Percentiles rank a stretch among this genome's conserved stretches.
Conservation (phyloP, 2,113 vertebrate genomes). For the Phyllostomus hastatus region DNA sequence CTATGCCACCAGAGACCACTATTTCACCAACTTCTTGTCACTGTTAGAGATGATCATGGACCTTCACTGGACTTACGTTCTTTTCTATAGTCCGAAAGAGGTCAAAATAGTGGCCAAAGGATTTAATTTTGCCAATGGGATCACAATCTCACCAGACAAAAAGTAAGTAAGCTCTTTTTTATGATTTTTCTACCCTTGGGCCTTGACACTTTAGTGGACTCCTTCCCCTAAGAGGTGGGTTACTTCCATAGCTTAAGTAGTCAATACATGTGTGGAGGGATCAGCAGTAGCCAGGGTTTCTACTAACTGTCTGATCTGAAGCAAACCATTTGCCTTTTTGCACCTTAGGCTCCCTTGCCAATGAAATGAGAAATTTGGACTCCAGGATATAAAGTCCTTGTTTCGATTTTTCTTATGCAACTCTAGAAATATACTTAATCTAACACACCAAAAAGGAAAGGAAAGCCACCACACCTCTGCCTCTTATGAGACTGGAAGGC, state of each 20-base stretch:
- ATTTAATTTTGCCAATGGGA: slow-evolving; percentile 89
- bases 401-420: background rate
- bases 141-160: slow-evolving; percentile 89
- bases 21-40: slow-evolving; percentile 79
- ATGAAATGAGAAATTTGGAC: background rate
- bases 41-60: slow-evolving; percentile 81
- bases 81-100: slow-evolving; percentile 91
- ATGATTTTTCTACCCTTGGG: background rate
- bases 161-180: slow-evolving; percentile 79
- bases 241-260: background rate
- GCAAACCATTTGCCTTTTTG: background rate
- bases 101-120: slow-evolving; percentile 89
- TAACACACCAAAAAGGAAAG: background rate
- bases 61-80: slow-evolving; percentile 85
- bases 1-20: slow-evolving; percentile 95
- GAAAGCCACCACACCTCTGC: background rate
- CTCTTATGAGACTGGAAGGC: background rate
- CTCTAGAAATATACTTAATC: background rate
- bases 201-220: background rate
- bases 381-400: background rate
- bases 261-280: background rate
- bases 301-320: background rate
- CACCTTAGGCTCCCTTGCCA: background rate
- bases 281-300: background rate
- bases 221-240: background rate